Conservation (phyloP, 2,888 invertebrate genomes). For the Ptychoptera albimana region DNA sequence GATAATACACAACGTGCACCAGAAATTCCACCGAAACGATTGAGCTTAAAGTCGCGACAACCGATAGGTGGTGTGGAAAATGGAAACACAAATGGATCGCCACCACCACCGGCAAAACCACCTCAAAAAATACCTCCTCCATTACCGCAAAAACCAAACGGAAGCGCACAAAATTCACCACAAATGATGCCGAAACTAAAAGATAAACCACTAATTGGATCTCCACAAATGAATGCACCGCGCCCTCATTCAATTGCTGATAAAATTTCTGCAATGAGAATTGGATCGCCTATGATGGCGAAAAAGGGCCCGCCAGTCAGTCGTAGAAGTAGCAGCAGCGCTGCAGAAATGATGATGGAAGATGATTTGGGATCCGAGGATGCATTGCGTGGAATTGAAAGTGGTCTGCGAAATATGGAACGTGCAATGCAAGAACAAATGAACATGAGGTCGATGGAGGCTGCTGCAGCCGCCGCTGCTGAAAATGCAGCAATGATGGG, state of each 20-base stretch:
- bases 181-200: constrained; percentile 22
- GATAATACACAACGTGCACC: constrained; percentile 22
- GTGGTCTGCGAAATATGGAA: constrained; percentile 31
- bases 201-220: constrained; percentile 18
- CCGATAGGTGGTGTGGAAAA: constrained; percentile 9
- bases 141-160: constrained; percentile 23
- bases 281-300: neutral
- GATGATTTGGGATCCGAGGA: constrained; percentile 32
- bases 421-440: constrained; percentile 32
- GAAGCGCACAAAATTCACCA: constrained; percentile 26
- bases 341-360: neutral
- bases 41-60: constrained; percentile 19
- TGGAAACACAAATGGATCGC: neutral
- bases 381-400: constrained; percentile 29
- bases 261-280: constrained; percentile 5
- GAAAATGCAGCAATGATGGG: constrained; percentile 12
- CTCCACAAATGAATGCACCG: constrained; percentile 9
- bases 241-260: constrained; percentile 17
- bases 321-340: neutral
- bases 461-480: constrained; percentile 13
- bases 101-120: neutral
- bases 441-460: constrained; percentile 26
- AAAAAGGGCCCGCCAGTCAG: constrained; percentile 2
- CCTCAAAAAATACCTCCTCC: constrained; percentile 18
- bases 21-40: constrained; percentile 30